Evolutionary conservation across 2,888 invertebrate genomes (phyloP).

Genomic region (Ischnura elegans): DNA sequence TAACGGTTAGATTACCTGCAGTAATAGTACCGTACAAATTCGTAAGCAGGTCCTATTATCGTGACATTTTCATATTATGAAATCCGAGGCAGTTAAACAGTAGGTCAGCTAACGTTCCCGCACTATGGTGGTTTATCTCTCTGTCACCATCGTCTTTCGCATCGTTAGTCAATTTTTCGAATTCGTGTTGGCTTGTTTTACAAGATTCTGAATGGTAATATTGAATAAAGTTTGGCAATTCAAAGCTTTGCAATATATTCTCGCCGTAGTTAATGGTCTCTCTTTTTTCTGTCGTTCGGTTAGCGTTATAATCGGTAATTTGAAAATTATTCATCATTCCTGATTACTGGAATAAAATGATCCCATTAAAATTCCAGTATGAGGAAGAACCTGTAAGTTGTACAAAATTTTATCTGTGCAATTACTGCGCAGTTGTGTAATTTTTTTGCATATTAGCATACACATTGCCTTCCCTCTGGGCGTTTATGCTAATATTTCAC

Average conservation of each 20-base stretch:
- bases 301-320: background rate
- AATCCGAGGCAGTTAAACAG: too few relatives aligned
- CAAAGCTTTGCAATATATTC: background rate
- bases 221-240: background rate
- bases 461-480: conserved; percentile 33
- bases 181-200: conserved; percentile 16
- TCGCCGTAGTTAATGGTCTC: background rate
- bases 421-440: conserved; percentile 41
- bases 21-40: too few relatives aligned
- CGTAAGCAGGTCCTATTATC: too few relatives aligned
- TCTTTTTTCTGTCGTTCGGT: background rate
- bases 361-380: conserved; percentile 56
- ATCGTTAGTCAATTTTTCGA: background rate
- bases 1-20: too few relatives aligned
- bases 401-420: conserved; percentile 32
- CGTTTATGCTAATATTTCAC: conserved; percentile 62
- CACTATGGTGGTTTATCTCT: background rate
- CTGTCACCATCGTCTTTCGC: background rate
- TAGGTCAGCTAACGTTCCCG: background rate
- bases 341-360: conserved; percentile 8
- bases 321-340: conserved; percentile 41
- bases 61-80: too few relatives aligned
- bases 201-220: background rate
- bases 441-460: conserved; percentile 61
- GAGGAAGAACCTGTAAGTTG: background rate